Base-by-base conservation (phyloP, 2,113 vertebrate genomes). In the Guaruba guarouba region DNA sequence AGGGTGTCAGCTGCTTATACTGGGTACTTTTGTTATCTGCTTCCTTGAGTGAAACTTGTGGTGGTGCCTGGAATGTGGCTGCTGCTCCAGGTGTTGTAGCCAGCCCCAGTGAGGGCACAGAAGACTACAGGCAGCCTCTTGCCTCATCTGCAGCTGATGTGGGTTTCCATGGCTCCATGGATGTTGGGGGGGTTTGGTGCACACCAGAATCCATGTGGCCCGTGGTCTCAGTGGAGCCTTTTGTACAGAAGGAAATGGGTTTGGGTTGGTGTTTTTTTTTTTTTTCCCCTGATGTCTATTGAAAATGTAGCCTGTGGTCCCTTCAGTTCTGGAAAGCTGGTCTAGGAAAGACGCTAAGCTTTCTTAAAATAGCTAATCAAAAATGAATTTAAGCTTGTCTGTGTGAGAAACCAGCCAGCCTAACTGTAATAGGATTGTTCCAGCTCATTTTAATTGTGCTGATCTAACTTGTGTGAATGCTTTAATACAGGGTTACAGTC, bases 361-460 rank as follows among this genome's bases (percentile, higher is more conserved):
- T 64, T 33, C 49, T 85, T 85, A 33, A 91, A 80, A 54, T 31
- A 90, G 54, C 75, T 92, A 57, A 90, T 95, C 61, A 85, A 85
- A 22, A 41, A n/a, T 87, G 66, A 86, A 79, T 87, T 71, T 90
- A 82, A 90, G 81, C 84, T 77, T 87, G 67, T 85, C 57, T 91
- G 74, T 48, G 59, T 68, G 77, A 90, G 78, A 28, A 83, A 41
- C 71, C 82, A 79, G 35, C 70, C 78, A n/a, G 95, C 70, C 66
- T 85, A 28, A 86, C 89, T 82, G 61, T 96, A 92, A 94, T 85
- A 54, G 94, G 93, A 91, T 97, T 95, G 86, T 28, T 91, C 35
- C 5, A 8, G 43, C 81, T 97, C 0, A 0, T 80, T 95, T 95
- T 95, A 95, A 95, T 92, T 76, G 81, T 35, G 57, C 78, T 79